phyloP scores from a whole-genome alignment of 53 echinoderm and acorn worm genomes.

The Luidia sarsii region DNA sequence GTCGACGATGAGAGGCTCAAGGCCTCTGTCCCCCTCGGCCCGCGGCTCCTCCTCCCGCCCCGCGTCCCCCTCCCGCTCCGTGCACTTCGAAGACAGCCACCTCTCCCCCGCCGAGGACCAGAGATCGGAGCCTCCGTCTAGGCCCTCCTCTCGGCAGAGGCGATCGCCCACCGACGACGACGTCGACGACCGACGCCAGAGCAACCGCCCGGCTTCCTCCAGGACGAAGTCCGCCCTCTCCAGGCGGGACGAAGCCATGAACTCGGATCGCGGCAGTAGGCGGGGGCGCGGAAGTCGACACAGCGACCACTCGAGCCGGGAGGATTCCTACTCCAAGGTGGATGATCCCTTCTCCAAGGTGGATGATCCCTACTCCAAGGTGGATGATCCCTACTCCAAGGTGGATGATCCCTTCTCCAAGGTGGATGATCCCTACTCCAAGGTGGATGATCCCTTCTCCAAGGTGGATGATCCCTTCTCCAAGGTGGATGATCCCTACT shows the following conservation, averaged over 20 bases:
- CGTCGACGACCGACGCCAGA: not conserved
- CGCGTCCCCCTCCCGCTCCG: slow-evolving; percentile 79
- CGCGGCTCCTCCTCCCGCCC: slow-evolving; percentile 60
- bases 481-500: no score
- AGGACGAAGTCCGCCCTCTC: not conserved
- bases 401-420: no score
- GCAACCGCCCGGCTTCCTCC: not conserved
- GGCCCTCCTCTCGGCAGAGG: not conserved
- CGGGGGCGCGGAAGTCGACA: not conserved
- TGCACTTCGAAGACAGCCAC: slow-evolving; percentile 73
- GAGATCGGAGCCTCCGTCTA: not conserved
- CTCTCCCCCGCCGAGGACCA: not conserved
- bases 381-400: no score
- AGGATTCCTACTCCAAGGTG: slow-evolving; percentile 9
- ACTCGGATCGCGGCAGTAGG: not conserved
- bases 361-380: no score
- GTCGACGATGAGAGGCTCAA: slow-evolving; percentile 16
- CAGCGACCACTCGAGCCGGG: not conserved
- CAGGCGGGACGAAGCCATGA: not conserved
- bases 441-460: no score
- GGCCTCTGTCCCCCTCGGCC: not conserved
- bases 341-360: no score
- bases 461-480: no score
- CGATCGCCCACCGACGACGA: not conserved
- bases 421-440: no score